These are phyloP conservation scores for Pristis pectinata DNA, from an alignment of 2,797 vertebrate genomes.

Conservation along the genomic window DNA sequence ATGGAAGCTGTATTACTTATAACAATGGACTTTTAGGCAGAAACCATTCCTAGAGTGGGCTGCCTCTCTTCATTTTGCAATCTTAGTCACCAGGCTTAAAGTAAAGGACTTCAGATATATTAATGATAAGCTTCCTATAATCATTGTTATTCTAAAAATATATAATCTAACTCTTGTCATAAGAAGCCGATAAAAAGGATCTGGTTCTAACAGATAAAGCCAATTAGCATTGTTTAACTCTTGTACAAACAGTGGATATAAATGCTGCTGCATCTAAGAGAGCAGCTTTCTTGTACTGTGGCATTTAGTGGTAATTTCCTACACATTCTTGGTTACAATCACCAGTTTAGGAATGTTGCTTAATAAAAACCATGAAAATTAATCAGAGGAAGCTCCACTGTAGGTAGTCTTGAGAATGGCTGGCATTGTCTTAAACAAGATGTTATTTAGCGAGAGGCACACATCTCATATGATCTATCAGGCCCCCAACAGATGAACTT, in stretches of 20 bases:
- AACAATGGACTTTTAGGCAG: not conserved
- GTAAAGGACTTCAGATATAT: not conserved
- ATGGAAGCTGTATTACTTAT: not conserved
- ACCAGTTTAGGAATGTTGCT: not conserved
- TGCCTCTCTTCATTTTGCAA: not conserved
- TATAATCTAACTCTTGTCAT: not conserved
- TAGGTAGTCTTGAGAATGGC: not conserved
- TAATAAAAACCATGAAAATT: not conserved
- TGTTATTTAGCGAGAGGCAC: not conserved
- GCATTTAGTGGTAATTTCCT: no score
- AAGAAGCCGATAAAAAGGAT: not conserved
- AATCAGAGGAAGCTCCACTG: not conserved
- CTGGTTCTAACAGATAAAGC: not conserved
- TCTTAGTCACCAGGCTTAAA: not conserved
- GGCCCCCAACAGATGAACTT: not conserved
- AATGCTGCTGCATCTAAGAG: not conserved
- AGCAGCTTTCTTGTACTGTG: no score
- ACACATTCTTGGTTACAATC: not conserved
- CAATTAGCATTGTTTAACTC: not conserved
- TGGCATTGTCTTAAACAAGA: not conserved
- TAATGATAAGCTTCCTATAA: not conserved
- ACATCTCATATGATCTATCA: not conserved
- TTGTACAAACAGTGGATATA: not conserved
- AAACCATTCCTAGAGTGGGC: not conserved
- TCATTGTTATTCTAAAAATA: not conserved